Percentiles rank a stretch among this genome's conserved stretches.
These are phyloP conservation scores for Xenopus petersii DNA, from an alignment of 2,797 vertebrate species.

Conservation along the genomic window DNA sequence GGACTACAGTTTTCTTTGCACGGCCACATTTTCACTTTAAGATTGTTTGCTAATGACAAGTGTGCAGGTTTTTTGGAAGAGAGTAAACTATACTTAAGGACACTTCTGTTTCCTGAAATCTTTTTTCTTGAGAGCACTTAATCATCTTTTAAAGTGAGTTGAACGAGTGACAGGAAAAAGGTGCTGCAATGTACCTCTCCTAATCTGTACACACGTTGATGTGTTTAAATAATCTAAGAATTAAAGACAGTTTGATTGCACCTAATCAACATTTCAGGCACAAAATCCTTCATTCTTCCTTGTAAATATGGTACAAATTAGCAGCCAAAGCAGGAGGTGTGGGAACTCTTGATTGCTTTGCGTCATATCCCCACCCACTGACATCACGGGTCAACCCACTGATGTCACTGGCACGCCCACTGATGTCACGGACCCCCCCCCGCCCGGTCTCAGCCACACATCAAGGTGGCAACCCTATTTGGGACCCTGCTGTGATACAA, in stretches of 20 bases:
- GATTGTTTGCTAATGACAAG: constrained; percentile 15
- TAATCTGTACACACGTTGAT: constrained; percentile 38
- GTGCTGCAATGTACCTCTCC: neutral
- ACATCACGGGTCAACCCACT: too few species aligned
- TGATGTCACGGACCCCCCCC: too few species aligned
- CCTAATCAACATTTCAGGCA: constrained; percentile 55
- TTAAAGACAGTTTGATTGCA: constrained; percentile 43
- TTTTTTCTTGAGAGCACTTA: neutral
- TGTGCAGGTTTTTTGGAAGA: neutral
- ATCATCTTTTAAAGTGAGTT: neutral
- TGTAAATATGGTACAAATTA: constrained; percentile 66
- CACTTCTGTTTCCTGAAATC: constrained; percentile 7
- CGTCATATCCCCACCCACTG: too few species aligned
- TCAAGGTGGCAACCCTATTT: constrained; percentile 14
- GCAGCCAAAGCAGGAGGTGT: constrained; percentile 58
- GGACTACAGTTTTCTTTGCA: neutral
- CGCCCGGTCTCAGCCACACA: too few species aligned
- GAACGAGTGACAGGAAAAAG: neutral
- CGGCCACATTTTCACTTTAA: neutral
- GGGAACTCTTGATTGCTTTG: constrained; percentile 49
- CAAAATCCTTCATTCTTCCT: constrained; percentile 49
- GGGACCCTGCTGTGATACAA: constrained; percentile 51
- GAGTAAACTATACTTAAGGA: constrained; percentile 1
- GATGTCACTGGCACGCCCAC: too few species aligned
- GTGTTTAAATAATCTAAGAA: constrained; percentile 35